These are phyloP conservation scores for Chlorops oryzae DNA, from an alignment of 1,140 invertebrate species.

Conservation along the genomic window DNA sequence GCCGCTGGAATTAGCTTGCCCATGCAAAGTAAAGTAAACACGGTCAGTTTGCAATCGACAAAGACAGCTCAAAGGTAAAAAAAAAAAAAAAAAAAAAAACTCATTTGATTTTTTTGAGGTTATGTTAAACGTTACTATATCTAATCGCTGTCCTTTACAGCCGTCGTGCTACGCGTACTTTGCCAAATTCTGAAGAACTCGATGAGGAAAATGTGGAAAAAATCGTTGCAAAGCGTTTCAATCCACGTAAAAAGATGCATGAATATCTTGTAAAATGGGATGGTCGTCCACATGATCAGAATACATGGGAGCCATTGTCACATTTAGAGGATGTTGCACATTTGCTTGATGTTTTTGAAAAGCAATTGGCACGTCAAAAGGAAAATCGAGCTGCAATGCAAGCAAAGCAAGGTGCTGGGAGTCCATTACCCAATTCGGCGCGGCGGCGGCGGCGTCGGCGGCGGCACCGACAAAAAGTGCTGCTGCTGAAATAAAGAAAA, in stretches of 20 bases:
- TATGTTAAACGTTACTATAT: too few species aligned
- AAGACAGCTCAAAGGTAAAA: too few species aligned
- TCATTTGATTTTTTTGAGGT: too few species aligned
- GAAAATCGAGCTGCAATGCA: conserved; percentile 56
- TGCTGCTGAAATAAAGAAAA: conserved; percentile 2
- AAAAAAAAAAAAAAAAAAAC: too few species aligned
- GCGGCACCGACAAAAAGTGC: too few species aligned
- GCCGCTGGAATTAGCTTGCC: too few species aligned
- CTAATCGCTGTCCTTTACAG: conserved; percentile 13
- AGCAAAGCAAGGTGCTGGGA: conserved; percentile 39
- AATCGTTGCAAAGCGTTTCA: conserved; percentile 73
- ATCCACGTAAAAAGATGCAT: conserved; percentile 66
- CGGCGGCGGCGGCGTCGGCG: too few species aligned
- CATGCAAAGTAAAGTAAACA: too few species aligned
- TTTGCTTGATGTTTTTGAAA: conserved; percentile 71
- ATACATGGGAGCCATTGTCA: conserved; percentile 73
- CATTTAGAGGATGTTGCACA: conserved; percentile 67
- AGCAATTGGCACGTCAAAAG: conserved; percentile 67
- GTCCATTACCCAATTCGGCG: too few species aligned
- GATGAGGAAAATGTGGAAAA: conserved; percentile 58
- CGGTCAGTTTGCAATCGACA: too few species aligned
- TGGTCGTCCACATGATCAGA: conserved; percentile 64
- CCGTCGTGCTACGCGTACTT: conserved; percentile 37
- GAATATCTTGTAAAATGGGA: conserved; percentile 82
- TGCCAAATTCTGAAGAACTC: conserved; percentile 34